phyloP scores from a whole-genome alignment of 2,888 invertebrate species.

The Mimumesa dahlbomi region DNA sequence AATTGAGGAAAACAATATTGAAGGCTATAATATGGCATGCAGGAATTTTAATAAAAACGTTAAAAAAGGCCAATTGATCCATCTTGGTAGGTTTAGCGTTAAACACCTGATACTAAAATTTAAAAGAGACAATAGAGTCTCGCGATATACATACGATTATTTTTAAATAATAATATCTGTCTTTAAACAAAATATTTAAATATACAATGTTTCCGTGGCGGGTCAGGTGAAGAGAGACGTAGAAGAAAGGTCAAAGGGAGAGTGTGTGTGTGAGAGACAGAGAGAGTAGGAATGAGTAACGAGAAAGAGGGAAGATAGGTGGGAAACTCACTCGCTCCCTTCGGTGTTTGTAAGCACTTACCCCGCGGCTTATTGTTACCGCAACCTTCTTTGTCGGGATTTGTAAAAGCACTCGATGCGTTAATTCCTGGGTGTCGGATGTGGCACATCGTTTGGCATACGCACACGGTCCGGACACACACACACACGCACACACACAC shows the following conservation, averaged over 20 bases:
- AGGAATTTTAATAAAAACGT: too few relatives aligned
- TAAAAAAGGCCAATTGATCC: too few relatives aligned
- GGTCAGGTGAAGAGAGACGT: conserved; percentile 16
- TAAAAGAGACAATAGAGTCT: too few relatives aligned
- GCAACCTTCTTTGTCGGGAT: conserved; percentile 73
- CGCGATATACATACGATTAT: too few relatives aligned
- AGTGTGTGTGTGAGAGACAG: conserved; percentile 8
- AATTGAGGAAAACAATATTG: too few relatives aligned
- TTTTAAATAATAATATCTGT: too few relatives aligned
- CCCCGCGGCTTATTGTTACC: conserved; percentile 74
- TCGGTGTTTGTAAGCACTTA: conserved; percentile 73
- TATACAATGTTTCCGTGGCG: conserved; percentile 6
- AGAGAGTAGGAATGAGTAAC: conserved; percentile 20
- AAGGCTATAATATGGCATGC: too few relatives aligned
- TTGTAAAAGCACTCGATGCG: conserved; percentile 74
- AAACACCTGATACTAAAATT: too few relatives aligned
- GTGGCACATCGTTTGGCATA: conserved; percentile 34
- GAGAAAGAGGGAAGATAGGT: conserved; percentile 24
- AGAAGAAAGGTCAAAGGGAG: neutral
- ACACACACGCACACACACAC: conserved; percentile 35
- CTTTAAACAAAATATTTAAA: too few relatives aligned
- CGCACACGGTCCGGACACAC: conserved; percentile 15
- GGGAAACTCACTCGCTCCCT: conserved; percentile 48
- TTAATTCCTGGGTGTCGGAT: conserved; percentile 69
- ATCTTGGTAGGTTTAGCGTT: too few relatives aligned